Base-by-base conservation (phyloP, 1,140 invertebrate species). In the Anastrepha obliqua region DNA sequence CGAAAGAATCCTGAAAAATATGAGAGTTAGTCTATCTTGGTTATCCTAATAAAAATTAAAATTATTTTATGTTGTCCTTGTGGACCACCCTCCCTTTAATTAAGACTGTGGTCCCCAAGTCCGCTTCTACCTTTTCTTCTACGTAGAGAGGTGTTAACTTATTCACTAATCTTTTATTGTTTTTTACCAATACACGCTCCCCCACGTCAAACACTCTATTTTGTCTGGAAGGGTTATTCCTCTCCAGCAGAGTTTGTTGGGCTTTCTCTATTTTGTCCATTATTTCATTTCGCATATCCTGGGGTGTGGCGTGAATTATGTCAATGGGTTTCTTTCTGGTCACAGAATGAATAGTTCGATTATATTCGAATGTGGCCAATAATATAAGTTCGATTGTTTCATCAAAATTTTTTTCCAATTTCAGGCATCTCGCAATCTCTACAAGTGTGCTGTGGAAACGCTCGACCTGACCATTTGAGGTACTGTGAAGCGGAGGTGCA, bases 401-500 rank as follows among this genome's bases (percentile, higher is more conserved):
- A 11, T 59, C 55, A 13, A 86, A 29, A 29, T 42, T 39, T 11
- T n/a, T 86, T 47, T 86, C 85, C 20, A 60, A 39, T 86, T 60
- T 86, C 9, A 86, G 17, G 29, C 85, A 86, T 42, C 58, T 60
- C 4, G 51, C 85, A 29, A 58, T 86, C 17, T 59, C 58, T 3
- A n/a, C 15, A 55, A 55, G 51, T 55, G 51, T 55, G 9, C 51
- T 55, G 51, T 55, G 51, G 51, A 55, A 55, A 55, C 85, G 85
- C n/a, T 86, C 51, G 4, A 86, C 85, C 58, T 86, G 20, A 59
- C 85, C 55, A 60, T 86, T 86, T 20, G 85, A 59, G 8, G 85
- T 60, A 58, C 85, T 86, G 55, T 86, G 85, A 7, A 86, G 58
- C 9, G 85, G 85, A n/a, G 85, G 85, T n/a, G 51, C 20, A 58